Base-by-base conservation (phyloP, 2,888 invertebrate genomes). In the Nomada ferruginata region DNA sequence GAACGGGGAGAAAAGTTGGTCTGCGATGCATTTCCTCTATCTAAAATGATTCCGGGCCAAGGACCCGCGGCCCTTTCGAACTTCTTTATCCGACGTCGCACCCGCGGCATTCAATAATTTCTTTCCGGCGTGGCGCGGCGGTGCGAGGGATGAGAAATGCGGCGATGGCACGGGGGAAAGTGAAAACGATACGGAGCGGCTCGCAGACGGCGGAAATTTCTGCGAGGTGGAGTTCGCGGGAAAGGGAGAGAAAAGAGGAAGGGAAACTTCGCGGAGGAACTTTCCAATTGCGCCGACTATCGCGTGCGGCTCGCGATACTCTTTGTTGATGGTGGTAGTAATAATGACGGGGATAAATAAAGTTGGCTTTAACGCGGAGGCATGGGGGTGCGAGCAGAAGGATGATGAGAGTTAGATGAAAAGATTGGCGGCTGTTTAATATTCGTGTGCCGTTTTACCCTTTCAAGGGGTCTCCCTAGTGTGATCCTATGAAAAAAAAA, bases 101-200 rank as follows among this genome's bases (percentile, higher is more conserved):
- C 76, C 73, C 64, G 61, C 69, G 82, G 78, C 60, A 82, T 82
- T 79, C 78, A 79, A 82, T 83, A 83, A 83, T 82, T 79, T 68
- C 68, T 60, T 57, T 50, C 61, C 57, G 29, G 44, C 44, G 29
- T 10, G 44, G 61, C 60, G 59, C 15, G 47, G 29, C 18, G 29
- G 55, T 26, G 7, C 68, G 57, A 47, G 23, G 42, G 55, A 50
- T 11, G 5, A 29, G 61, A 61, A 72, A 76, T 61, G 80, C 11
- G 59, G 47, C 26, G 64, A 59, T 57, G 68, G 47, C 53, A 74
- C 60, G 50, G 50, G 42, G 11, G 73, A 15, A 18, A 82, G 70
- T 66, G 66, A 79, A 79, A 80, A 50, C 73, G 57, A 65, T 23
- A 42, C 13, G 20, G n/a, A 23, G 23, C 23, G 53, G 44, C 61